These are phyloP conservation scores for Anastrepha obliqua DNA, from an alignment of 1,140 invertebrate genomes.

Conservation along the genomic window DNA sequence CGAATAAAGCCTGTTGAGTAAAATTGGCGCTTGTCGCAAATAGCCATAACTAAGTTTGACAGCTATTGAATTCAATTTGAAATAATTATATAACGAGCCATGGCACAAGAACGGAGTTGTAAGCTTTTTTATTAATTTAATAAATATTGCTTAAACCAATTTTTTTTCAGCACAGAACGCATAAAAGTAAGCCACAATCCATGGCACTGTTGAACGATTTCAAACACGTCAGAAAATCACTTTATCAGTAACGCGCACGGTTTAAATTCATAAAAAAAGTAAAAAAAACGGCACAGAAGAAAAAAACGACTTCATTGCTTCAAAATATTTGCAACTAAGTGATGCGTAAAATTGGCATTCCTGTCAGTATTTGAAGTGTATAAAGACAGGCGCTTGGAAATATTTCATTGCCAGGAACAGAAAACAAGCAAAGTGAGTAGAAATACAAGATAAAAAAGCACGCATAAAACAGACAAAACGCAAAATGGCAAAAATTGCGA, in stretches of 20 bases:
- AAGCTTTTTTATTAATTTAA: no score
- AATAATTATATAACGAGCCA: no score
- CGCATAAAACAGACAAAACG: neutral
- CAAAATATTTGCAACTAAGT: slow-evolving; percentile 45
- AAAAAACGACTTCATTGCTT: neutral
- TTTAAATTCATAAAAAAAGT: neutral
- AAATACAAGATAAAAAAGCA: neutral
- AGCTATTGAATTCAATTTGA: no score
- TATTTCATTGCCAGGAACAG: neutral
- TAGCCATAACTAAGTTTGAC: no score
- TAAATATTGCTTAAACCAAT: no score
- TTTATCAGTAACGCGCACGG: neutral
- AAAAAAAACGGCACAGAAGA: neutral
- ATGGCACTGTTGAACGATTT: neutral
- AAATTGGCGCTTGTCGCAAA: no score
- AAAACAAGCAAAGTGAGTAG: neutral
- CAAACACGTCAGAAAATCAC: neutral
- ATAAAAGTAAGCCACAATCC: no score
- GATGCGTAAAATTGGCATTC: slow-evolving; percentile 49
- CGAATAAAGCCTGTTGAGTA: no score
- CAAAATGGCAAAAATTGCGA: neutral
- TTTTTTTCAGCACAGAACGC: no score
- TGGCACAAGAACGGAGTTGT: no score
- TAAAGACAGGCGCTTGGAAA: slow-evolving; percentile 39
- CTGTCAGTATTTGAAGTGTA: slow-evolving; percentile 28